Evolutionary conservation across 2,113 vertebrate genomes (phyloP), one percentile per base, ranked within the genome.

Genomic region (Zosterops lateralis): DNA sequence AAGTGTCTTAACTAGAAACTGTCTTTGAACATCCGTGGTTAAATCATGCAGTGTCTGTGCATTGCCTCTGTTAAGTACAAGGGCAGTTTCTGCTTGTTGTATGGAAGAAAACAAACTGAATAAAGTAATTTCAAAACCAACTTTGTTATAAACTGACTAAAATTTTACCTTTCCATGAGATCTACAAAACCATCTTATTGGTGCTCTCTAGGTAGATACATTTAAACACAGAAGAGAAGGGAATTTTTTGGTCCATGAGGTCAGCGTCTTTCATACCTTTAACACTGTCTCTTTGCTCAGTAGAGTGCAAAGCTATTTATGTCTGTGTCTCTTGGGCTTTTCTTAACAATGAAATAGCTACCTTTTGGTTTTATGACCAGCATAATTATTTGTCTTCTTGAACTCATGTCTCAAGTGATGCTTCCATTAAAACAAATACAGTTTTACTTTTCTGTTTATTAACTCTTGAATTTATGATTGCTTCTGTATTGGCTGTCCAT

Each of bases 311-410:
- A 5, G 28, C 71, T 89, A 47, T 34, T 87, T 81, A 53, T 48
- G 25, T 31, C 50, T 77, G 22, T 53, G 28, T 75, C 32, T 51
- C n/a, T 40, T 83, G 34, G 51, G 17, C 10, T 87, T 91, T 80
- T 61, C 50, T 57, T 82, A 62, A 18, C 0, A 0, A 34, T 29
- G 12, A 54, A 78, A n/a, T 50, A 58, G 29, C 22, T 76, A n/a
- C 31, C 57, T 88, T 92, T 90, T 88, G 50, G 75, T 32, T 82
- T 88, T 79, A n/a, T 87, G 31, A 65, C 14, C 13, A 34, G 21
- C n/a, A 10, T 72, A 75, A 36, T 72, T 42, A 40, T 57, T 86
- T 67, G 17, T 90, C 15, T 1, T 68, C 26, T 66, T 68, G 53
- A 83, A 65, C 12, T 29, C 36, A 7, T 44, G 26, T 71, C 29